Percentiles rank a stretch among this genome's conserved stretches.
phyloP scores from a whole-genome alignment of 2,113 vertebrate species.

The Gnathonemus echidnorhynchus region DNA sequence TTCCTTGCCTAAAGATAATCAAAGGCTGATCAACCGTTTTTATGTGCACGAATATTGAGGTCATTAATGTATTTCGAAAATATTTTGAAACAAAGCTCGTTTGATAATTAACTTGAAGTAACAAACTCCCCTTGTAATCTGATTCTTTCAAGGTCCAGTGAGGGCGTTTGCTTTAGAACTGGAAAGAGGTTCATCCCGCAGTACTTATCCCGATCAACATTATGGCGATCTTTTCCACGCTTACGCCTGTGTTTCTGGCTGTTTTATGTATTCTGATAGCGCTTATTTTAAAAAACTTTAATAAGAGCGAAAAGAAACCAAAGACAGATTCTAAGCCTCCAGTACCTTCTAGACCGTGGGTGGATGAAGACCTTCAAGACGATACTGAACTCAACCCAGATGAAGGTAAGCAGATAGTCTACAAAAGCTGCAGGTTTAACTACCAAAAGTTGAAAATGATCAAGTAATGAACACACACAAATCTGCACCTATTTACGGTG shows the following conservation, averaged over 20 bases:
- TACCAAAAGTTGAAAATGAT: not conserved
- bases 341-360: conserved; percentile 57
- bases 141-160: not conserved
- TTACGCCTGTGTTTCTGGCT: conserved; percentile 71
- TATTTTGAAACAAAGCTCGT: not conserved
- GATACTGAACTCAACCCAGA: conserved; percentile 55
- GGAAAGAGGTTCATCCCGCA: not conserved
- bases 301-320: conserved; percentile 18
- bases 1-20: not conserved
- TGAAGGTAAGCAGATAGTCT: conserved; percentile 55
- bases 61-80: not conserved
- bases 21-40: not conserved
- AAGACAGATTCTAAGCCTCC: conserved; percentile 11
- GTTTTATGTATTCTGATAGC: conserved; percentile 70
- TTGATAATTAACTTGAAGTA: conserved; percentile 33
- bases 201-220: not conserved
- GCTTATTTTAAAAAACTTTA: conserved; percentile 58
- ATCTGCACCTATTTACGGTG: not conserved
- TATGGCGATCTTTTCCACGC: conserved; percentile 67
- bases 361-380: conserved; percentile 76
- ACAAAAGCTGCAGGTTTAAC: not conserved
- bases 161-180: not conserved
- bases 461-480: not conserved
- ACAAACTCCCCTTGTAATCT: conserved; percentile 15
- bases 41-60: not conserved